Base-by-base conservation (phyloP, 92 coral and sea anemone species). In the Actinernus sp. region DNA sequence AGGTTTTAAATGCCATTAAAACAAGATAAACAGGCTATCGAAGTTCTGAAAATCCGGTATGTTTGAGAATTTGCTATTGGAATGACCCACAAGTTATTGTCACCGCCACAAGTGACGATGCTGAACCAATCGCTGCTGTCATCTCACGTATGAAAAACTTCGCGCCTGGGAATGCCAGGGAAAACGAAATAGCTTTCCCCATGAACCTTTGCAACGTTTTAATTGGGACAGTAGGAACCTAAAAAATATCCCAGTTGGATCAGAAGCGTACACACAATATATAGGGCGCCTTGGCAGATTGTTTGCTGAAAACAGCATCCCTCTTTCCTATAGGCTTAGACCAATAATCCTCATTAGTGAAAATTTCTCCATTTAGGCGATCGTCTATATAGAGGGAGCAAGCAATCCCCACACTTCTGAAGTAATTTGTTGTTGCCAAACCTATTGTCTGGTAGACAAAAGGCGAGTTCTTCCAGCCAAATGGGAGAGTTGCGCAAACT, bases 321-420 rank as follows among this genome's bases (percentile, higher is more conserved):
- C 56, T 3, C 3, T 49, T 3, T n/a, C 5, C 2, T 3, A 2
- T 7, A 10, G 56, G 56, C 8, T 2, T n/a, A 13, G 63, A 49
- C 71, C 54, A 44, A 21, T 17, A 37, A 21, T 58, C 55, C 31
- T 41, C 18, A 18, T 3, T n/a, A 2, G 58, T 28, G 0, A 49
- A 6, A 3, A 64, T 0, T 16, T 64, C 40, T 0, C 57, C 58
- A 31, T 46, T 64, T 3, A 45, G 28, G 12, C 68, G 69, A 36
- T 67, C 74, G 17, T 67, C 74, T 1, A 67, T 67, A 41, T 67
- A 67, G 16, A 52, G 49, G 1, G 65, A 52, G 26, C 63, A 53
- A 8, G 56, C 16, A 20, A 49, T 49, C 2, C 56, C 56, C 2
- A 1, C 27, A 2, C 12, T 7, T 4, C 61, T 23, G 25, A 52